phyloP scores from a whole-genome alignment of 2,797 vertebrate species.

The Erithacus rubecula region DNA sequence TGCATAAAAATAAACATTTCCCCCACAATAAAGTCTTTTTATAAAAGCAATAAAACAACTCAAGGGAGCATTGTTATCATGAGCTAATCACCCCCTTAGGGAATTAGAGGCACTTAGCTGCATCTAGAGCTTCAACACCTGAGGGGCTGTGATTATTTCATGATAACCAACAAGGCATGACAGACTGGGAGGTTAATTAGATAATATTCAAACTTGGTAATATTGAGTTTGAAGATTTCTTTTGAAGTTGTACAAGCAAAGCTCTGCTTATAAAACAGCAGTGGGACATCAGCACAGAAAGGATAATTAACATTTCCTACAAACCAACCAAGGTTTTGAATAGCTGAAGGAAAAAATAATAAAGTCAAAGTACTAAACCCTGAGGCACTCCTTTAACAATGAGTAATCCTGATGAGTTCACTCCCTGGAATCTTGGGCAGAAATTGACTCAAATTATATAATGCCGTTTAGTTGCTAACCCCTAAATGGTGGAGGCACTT shows the following conservation, averaged over 20 bases:
- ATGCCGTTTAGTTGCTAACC: conserved; percentile 53
- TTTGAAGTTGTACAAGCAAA: conserved; percentile 73
- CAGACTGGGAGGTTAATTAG: conserved; percentile 77
- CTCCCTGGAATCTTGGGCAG: conserved; percentile 66
- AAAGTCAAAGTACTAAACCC: conserved; percentile 71
- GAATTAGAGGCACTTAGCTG: conserved; percentile 76
- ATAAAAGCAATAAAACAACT: conserved; percentile 78
- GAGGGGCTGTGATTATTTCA: conserved; percentile 74
- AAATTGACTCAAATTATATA: conserved; percentile 67
- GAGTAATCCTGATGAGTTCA: conserved; percentile 69
- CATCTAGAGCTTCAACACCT: conserved; percentile 72
- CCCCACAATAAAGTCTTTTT: conserved; percentile 74
- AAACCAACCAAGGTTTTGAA: conserved; percentile 68
- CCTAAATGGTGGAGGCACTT: conserved; percentile 54
- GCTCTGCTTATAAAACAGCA: conserved; percentile 63
- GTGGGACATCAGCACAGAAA: conserved; percentile 60
- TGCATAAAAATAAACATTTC: conserved; percentile 80
- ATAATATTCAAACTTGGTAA: conserved; percentile 75
- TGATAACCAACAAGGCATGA: conserved; percentile 73
- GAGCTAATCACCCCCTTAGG: conserved; percentile 77
- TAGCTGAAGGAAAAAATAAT: conserved; percentile 64
- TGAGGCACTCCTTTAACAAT: conserved; percentile 72
- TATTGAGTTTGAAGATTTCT: conserved; percentile 71
- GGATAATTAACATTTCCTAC: conserved; percentile 71
- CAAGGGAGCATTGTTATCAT: conserved; percentile 76